Conservation (phyloP, 2,113 vertebrate species). For the Microtus oregoni region DNA sequence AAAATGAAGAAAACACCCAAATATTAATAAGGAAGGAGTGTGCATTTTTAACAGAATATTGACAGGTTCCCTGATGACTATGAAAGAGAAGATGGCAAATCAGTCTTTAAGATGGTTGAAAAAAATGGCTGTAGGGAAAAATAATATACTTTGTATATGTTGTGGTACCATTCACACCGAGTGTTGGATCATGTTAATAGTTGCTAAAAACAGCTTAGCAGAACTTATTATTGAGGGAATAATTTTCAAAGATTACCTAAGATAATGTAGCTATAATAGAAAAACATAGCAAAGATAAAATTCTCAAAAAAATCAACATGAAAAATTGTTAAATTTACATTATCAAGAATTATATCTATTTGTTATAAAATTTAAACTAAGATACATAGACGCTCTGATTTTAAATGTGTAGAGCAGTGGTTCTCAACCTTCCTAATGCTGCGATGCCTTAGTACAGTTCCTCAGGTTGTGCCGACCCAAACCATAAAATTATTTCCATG, state of each 20-base stretch:
- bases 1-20: not conserved
- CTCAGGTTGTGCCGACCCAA: not conserved
- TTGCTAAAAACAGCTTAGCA: not conserved
- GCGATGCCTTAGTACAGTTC: not conserved
- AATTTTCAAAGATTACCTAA: conserved; percentile 17
- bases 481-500: not conserved
- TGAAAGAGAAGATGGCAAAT: not conserved
- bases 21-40: not conserved
- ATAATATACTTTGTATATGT: not conserved
- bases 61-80: not conserved
- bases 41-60: not conserved
- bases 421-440: not conserved
- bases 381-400: not conserved
- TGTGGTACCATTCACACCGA: not conserved
- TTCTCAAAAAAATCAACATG: not conserved
- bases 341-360: not conserved
- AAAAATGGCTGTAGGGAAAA: conserved; percentile 14
- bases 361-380: not conserved
- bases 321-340: conserved; percentile 20
- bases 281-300: not conserved
- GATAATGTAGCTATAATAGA: not conserved
- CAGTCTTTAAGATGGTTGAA: not conserved
- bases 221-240: not conserved
- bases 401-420: not conserved
- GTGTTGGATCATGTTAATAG: not conserved